A percentile compares a stretch with the other conserved stretches of the same genome.
Conservation (phyloP, 2,888 invertebrate genomes). For the Drosophila emarginata region DNA sequence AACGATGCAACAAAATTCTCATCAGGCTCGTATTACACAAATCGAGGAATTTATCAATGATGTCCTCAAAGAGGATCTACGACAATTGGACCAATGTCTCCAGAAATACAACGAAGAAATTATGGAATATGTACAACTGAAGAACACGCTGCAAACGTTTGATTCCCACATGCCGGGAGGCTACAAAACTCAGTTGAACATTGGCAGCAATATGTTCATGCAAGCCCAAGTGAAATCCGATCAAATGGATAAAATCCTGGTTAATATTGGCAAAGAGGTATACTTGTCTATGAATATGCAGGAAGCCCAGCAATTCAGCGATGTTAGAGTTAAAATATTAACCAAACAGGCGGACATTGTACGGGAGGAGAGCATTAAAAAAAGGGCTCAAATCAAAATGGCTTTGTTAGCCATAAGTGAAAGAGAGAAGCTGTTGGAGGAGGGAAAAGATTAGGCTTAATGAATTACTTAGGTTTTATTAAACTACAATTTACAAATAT, state of each 20-base stretch:
- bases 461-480: constrained; percentile 17
- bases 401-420: constrained; percentile 88
- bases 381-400: constrained; percentile 90
- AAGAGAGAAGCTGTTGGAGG: constrained; percentile 81
- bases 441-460: background rate
- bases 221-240: constrained; percentile 84
- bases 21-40: constrained; percentile 55
- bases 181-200: constrained; percentile 88
- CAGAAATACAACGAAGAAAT: constrained; percentile 87
- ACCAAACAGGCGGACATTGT: constrained; percentile 86
- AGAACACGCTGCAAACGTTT: constrained; percentile 87
- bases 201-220: constrained; percentile 93
- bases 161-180: constrained; percentile 84
- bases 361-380: constrained; percentile 86
- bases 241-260: constrained; percentile 86
- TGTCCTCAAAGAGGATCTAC: constrained; percentile 88
- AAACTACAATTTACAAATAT: constrained; percentile 52
- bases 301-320: constrained; percentile 89
- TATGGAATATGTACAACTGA: constrained; percentile 88
- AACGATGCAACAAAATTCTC: constrained; percentile 1
- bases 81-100: constrained; percentile 84
- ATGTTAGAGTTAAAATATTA: constrained; percentile 87
- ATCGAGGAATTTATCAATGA: constrained; percentile 90
- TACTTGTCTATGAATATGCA: constrained; percentile 88
- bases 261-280: constrained; percentile 90